Base-by-base conservation (phyloP, 2,888 invertebrate species). In the Hymenopus coronatus region DNA sequence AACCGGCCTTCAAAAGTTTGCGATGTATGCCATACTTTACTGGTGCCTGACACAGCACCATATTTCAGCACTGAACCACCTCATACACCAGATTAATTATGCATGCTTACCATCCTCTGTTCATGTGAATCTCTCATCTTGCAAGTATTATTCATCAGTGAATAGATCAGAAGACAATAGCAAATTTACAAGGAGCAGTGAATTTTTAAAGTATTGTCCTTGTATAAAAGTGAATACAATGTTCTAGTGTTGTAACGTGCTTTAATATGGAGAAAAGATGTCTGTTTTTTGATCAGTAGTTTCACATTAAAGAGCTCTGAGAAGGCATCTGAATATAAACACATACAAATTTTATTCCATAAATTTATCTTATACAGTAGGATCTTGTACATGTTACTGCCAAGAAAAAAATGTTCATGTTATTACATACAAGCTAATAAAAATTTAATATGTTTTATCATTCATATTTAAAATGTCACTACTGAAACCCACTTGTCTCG, bases 21-120 rank as follows among this genome's bases (percentile, higher is more conserved):
- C 95, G 96, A 97, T 93, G 98, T 99, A 90, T 99, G 99, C 94
- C 98, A 99, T 95, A 99, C 99, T 87, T 95, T 99, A 92, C 96
- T 99, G 93, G 98, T 97, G 93, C 97, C 96, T 92, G 96, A 98
- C 93, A 96, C 97, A 91, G 97, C 98, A 92, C 98, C 98, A 85
- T 98, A 98, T 94, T 98, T 98, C 94, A 98, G 98, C 94, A 97
- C 97, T 91, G 96, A 96, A 92, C 96, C 96, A 91, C 96, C 96
- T 86, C 95, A 94, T 91, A 93, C 93, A 84, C 94, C 94, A 85
- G 94, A 94, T 91, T 94, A 93, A 92, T 25, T 82, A 70, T 70
- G 20, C 14, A 8, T 70, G 20, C 3, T 46, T 70, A 54, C 2
- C 15, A 28, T 85, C 28, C 20, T 84, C 15, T 70, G 6, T 20